These are phyloP conservation scores for Wiebesia pumilae DNA, from an alignment of 1,140 invertebrate genomes.

Conservation along the genomic window DNA sequence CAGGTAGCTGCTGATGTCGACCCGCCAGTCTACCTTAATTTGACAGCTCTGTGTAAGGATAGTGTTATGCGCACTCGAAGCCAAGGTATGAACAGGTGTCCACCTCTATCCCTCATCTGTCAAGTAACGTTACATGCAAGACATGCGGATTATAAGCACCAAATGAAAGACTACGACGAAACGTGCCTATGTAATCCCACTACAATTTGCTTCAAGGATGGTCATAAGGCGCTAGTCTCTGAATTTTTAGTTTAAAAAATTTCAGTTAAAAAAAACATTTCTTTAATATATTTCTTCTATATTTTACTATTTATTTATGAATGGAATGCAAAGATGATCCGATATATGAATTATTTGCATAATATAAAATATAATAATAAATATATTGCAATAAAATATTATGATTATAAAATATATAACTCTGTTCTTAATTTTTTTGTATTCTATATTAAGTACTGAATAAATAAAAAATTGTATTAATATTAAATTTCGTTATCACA, in stretches of 20 bases:
- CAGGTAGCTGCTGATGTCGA: constrained; percentile 15
- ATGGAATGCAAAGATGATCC: no score
- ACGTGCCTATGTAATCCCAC: background rate
- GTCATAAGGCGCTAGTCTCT: background rate
- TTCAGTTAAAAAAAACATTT: background rate
- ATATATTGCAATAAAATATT: no score
- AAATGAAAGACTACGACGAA: background rate
- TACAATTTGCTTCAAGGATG: background rate
- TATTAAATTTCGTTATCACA: no score
- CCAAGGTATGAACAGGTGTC: constrained; percentile 33
- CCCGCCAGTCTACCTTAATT: constrained; percentile 39
- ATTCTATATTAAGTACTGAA: no score
- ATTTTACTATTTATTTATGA: background rate
- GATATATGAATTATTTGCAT: no score
- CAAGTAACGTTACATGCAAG: background rate
- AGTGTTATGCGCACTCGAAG: background rate
- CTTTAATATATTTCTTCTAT: background rate
- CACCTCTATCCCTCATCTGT: background rate
- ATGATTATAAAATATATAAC: no score
- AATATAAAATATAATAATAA: no score
- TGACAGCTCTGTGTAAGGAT: constrained; percentile 30
- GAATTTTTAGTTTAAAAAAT: background rate
- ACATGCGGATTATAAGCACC: background rate
- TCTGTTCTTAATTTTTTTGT: no score
- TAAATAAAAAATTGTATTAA: no score